Conservation (phyloP, 2,888 invertebrate species). For the Leptinotarsa rubiginosa region DNA sequence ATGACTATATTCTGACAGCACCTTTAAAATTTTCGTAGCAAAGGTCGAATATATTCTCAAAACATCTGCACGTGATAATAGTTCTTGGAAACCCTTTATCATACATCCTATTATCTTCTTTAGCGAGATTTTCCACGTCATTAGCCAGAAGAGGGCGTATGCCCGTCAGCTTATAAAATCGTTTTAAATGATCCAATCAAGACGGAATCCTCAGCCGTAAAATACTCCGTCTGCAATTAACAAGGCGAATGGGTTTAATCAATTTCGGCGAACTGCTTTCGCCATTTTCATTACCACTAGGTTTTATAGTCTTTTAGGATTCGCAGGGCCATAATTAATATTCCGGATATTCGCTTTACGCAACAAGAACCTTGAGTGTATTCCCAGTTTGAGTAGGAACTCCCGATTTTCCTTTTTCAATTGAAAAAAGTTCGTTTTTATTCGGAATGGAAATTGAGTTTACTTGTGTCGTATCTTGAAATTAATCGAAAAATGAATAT, state of each 20-base stretch:
- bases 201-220: slow-evolving; percentile 25
- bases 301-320: slow-evolving; percentile 15
- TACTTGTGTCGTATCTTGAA: too few relatives aligned
- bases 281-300: slow-evolving; percentile 21
- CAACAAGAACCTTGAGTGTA: neutral
- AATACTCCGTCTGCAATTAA: slow-evolving; percentile 53
- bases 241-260: slow-evolving; percentile 55
- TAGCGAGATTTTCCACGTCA: slow-evolving; percentile 14
- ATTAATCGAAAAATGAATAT: too few relatives aligned
- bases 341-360: neutral
- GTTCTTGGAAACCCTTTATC: neutral
- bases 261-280: slow-evolving; percentile 39
- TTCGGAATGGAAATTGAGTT: too few relatives aligned
- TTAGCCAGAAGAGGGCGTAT: slow-evolving; percentile 3
- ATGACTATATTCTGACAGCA: too few relatives aligned
- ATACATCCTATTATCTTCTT: slow-evolving; percentile 1
- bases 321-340: slow-evolving; percentile 15
- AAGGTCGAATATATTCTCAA: too few relatives aligned
- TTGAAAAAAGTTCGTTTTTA: too few relatives aligned
- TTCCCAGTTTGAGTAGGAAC: neutral
- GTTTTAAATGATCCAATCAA: slow-evolving; percentile 27
- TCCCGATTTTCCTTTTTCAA: too few relatives aligned
- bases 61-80: neutral
- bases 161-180: slow-evolving; percentile 25
- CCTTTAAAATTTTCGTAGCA: too few relatives aligned